Percentiles rank a stretch among this genome's conserved stretches.
Conservation (phyloP, 2,888 invertebrate species). For the Drosophila antonietae region DNA sequence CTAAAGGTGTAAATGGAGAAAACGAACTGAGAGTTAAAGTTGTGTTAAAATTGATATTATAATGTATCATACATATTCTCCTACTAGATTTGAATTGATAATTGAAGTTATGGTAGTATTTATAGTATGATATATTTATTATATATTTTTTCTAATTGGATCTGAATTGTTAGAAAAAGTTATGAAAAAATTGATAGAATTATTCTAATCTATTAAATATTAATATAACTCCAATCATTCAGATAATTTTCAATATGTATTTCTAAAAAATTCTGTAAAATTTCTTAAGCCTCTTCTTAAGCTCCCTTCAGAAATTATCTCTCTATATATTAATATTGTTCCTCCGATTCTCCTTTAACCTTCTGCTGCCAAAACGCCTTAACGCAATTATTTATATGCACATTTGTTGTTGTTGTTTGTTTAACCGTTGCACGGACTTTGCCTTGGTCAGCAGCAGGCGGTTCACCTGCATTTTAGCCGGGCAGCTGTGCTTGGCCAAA, state of each 20-base stretch:
- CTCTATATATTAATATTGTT: not conserved
- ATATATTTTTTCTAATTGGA: no score
- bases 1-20: not conserved
- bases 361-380: not conserved
- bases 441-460: slow-evolving; percentile 9
- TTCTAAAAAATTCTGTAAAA: not conserved
- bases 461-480: slow-evolving; percentile 26
- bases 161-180: no score
- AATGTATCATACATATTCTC: not conserved
- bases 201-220: no score
- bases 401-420: not conserved
- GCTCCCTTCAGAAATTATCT: not conserved
- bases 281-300: not conserved
- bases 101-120: no score
- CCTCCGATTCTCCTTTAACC: not conserved
- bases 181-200: no score
- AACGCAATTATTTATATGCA: slow-evolving; percentile 14
- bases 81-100: no score
- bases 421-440: not conserved
- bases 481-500: slow-evolving; percentile 54
- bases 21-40: not conserved
- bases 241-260: not conserved
- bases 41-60: not conserved
- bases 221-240: no score
- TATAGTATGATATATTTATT: no score